phyloP scores from a whole-genome alignment of 1,140 invertebrate species.

The Ceratina japonica region DNA sequence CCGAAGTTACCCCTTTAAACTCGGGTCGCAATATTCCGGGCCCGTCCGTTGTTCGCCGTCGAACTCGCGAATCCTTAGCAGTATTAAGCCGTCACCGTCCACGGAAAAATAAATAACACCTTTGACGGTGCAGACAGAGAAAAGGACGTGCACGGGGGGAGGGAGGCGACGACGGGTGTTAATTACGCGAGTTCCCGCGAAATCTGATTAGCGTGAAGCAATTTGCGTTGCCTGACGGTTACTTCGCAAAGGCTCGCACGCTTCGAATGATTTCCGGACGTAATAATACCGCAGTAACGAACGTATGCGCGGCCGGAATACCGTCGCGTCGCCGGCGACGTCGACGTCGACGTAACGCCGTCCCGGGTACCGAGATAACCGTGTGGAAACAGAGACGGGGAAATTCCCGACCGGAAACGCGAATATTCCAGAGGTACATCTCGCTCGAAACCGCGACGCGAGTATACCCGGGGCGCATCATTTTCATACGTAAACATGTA shows the following conservation, averaged over 20 bases:
- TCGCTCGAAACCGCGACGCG: conserved; percentile 36
- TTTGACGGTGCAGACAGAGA: too few species aligned
- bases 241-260: conserved; percentile 16
- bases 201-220: conserved; percentile 45
- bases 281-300: conserved; percentile 57
- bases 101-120: neutral
- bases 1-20: neutral
- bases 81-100: neutral
- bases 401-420: conserved; percentile 9
- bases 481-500: conserved; percentile 66
- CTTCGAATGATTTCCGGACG: conserved; percentile 34
- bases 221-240: conserved; percentile 22
- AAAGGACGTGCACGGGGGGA: too few species aligned
- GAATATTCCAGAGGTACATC: conserved; percentile 36
- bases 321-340: neutral
- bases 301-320: conserved; percentile 40
- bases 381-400: neutral
- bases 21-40: neutral
- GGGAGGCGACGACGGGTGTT: neutral
- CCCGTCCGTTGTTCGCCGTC: neutral
- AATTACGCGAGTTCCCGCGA: conserved; percentile 17
- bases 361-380: neutral
- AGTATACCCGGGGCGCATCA: conserved; percentile 49
- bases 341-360: neutral
- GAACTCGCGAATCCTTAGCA: neutral